Evolutionary conservation across 2,888 invertebrate genomes (phyloP), one percentile per base, ranked within the genome.

Genomic region (Orchesella flavescens): DNA sequence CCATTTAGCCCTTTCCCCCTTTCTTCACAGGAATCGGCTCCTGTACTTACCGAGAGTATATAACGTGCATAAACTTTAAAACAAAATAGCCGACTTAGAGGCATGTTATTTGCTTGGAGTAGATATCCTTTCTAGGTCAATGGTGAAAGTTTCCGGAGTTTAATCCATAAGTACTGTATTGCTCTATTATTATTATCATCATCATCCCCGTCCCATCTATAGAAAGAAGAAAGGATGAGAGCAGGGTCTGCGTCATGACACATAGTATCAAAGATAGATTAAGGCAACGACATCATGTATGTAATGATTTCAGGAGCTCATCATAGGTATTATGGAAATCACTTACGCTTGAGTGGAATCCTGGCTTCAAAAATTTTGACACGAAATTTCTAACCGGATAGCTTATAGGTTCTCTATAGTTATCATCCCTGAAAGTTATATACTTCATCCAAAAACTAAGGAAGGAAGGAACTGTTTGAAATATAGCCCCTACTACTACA

Each of bases 81-180:
- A 34, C 34, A 34, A 34, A 34, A 34, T 34, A 34, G 34, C 34
- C 34, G 7, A 34, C 55, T 53, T 79, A 44, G 49, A 61, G 63
- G 61, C 24, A 63, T 55, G 55, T 24, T 79, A 79, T 79, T 72
- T 71, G 24, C 71, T 79, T 61, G 46, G 78, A 34, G 17, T 43
- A 63, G 34, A 71, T 68, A 71, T 78, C 49, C 57, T 79, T 79
- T 80, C 73, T 80, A 80, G 79, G 79, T 80, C 79, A 80, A 80
- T 80, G 73, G 79, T 72, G 63, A 80, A 80, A 80, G 73, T 80
- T 80, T 80, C 71, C 78, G 59, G 78, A 79, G 69, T 79, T 79
- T 71, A 72, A 79, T 79, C 78, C 78, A 57, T 65, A 71, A 79
- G 61, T 53, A 55, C 71, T 63, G 71, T 71, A 79, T 65, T 72